Conservation (phyloP, 2,113 vertebrate species). For the Tapirus terrestris region DNA sequence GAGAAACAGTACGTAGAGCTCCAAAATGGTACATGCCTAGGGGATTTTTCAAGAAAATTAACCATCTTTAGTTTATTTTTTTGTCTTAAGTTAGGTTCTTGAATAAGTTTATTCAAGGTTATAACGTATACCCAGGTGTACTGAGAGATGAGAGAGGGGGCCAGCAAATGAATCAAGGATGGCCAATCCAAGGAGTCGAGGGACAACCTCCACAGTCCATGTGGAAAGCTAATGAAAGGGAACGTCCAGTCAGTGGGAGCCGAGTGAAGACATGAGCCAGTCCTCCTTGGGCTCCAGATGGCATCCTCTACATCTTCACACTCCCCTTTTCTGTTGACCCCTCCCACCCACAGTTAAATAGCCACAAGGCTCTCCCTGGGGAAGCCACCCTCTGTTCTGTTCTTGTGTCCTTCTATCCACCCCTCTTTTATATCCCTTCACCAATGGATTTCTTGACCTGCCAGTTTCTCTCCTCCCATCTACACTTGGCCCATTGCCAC, state of each 20-base stretch:
- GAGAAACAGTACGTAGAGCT: background rate
- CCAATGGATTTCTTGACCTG: background rate
- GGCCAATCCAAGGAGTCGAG: background rate
- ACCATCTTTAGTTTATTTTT: background rate
- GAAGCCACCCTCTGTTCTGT: too few relatives aligned
- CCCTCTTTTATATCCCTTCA: background rate
- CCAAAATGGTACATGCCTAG: background rate
- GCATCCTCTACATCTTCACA: background rate
- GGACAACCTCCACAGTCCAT: background rate
- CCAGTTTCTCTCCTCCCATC: background rate
- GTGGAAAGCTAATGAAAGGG: background rate
- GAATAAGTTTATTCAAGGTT: too few relatives aligned
- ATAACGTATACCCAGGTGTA: background rate
- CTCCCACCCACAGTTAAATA: background rate
- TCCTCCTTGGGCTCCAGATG: background rate
- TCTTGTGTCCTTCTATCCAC: background rate
- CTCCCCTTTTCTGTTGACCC: background rate
- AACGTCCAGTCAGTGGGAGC: fast-evolving
- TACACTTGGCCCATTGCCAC: background rate
- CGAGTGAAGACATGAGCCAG: background rate
- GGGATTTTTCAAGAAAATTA: background rate
- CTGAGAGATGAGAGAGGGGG: background rate
- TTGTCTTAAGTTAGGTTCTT: background rate
- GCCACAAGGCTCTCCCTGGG: background rate
- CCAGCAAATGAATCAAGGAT: background rate